Evolutionary conservation across 2,113 vertebrate genomes (phyloP).

Genomic region (Salvelinus alpinus): DNA sequence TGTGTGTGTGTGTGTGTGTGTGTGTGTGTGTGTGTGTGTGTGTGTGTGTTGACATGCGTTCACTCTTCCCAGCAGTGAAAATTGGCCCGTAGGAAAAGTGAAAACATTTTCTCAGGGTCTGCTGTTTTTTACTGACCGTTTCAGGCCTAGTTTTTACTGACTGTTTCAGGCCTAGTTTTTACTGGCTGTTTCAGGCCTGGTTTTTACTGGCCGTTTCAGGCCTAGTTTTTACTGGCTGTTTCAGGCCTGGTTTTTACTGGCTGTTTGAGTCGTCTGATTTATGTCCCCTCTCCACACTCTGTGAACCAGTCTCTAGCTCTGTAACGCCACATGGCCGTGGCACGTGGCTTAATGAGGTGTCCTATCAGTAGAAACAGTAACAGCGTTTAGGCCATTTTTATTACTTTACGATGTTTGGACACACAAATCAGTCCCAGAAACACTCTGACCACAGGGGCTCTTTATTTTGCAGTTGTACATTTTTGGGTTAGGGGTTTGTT

Average conservation of each 20-base stretch:
- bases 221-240: conserved; percentile 58
- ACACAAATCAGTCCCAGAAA: conserved; percentile 72
- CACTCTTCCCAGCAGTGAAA: conserved; percentile 48
- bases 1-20: no score
- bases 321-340: conserved; percentile 72
- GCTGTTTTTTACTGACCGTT: conserved; percentile 59
- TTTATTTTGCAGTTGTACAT: conserved; percentile 32
- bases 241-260: conserved; percentile 78
- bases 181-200: conserved; percentile 73
- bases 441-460: conserved; percentile 45
- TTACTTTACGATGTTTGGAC: conserved; percentile 65
- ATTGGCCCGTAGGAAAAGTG: conserved; percentile 62
- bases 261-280: conserved; percentile 81
- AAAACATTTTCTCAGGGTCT: conserved; percentile 69
- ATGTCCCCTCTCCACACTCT: conserved; percentile 71
- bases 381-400: conserved; percentile 73
- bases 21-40: no score
- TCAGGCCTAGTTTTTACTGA: conserved; percentile 54
- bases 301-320: conserved; percentile 37
- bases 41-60: conserved; percentile 27
- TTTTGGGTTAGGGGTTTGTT: conserved; percentile 49
- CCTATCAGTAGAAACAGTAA: conserved; percentile 78
- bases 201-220: conserved; percentile 72
- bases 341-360: conserved; percentile 75
- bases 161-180: conserved; percentile 37